phyloP scores from a whole-genome alignment of 2,888 invertebrate species.

The Troilus luridus region DNA sequence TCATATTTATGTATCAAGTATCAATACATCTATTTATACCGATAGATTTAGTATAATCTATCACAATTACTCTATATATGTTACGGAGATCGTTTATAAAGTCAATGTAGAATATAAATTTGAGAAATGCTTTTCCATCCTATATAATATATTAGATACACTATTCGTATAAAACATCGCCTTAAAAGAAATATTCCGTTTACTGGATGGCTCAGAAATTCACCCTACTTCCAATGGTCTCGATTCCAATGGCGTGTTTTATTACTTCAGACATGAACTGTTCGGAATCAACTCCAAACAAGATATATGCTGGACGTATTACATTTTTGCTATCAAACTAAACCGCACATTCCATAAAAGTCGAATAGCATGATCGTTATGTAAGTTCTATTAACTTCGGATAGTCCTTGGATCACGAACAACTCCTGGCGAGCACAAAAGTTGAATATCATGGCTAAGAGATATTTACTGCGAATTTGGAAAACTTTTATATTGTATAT shows the following conservation, averaged over 20 bases:
- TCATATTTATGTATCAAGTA: too few relatives aligned
- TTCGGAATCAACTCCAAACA: neutral
- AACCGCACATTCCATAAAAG: neutral
- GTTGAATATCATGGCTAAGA: neutral
- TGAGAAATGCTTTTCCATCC: neutral
- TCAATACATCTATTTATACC: too few relatives aligned
- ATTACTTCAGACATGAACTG: conserved; percentile 17
- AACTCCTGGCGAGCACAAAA: neutral
- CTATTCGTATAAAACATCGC: neutral
- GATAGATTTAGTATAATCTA: too few relatives aligned
- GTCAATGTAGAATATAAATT: neutral
- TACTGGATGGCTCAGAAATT: neutral
- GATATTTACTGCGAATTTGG: neutral
- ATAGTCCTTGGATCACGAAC: neutral
- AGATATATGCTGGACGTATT: neutral
- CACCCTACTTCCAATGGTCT: neutral
- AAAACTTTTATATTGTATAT: neutral
- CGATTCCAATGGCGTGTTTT: conserved; percentile 19
- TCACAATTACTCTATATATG: too few relatives aligned
- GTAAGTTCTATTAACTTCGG: neutral
- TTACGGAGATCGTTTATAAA: neutral
- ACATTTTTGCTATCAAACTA: conserved; percentile 4
- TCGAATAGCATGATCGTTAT: neutral
- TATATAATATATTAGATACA: neutral
- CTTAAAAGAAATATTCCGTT: conserved; percentile 11